phyloP scores from a whole-genome alignment of 2,888 invertebrate species.

The Mythimna albipuncta region DNA sequence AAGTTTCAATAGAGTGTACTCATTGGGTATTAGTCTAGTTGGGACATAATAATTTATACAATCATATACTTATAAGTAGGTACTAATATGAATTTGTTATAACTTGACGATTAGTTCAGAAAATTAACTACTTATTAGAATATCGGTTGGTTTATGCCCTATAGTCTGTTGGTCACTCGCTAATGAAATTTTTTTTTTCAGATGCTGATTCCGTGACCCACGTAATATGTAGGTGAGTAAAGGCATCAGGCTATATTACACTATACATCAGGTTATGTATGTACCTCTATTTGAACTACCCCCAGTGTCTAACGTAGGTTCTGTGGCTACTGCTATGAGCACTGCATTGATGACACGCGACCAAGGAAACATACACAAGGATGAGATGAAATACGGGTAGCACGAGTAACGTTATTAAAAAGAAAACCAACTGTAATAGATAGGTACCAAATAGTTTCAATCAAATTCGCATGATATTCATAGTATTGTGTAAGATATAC shows the following conservation, averaged over 20 bases:
- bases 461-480: background rate
- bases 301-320: background rate
- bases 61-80: slow-evolving; percentile 1
- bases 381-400: background rate
- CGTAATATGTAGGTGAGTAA: slow-evolving; percentile 76
- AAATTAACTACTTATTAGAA: background rate
- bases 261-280: background rate
- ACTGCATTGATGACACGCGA: slow-evolving; percentile 8
- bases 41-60: background rate
- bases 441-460: background rate
- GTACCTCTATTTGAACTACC: background rate
- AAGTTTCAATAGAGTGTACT: slow-evolving; percentile 34
- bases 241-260: background rate
- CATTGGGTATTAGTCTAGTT: background rate
- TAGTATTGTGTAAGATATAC: background rate
- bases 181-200: slow-evolving; percentile 58
- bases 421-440: background rate
- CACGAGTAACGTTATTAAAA: slow-evolving; percentile 4
- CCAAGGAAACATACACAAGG: slow-evolving; percentile 27
- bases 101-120: background rate
- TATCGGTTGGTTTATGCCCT: background rate
- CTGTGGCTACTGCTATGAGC: slow-evolving; percentile 4
- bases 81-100: background rate
- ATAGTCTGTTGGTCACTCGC: background rate
- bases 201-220: slow-evolving; percentile 63